Percentiles rank a stretch among this genome's conserved stretches.
phyloP scores from a whole-genome alignment of 2,888 invertebrate genomes.

The Netelia inedita region DNA sequence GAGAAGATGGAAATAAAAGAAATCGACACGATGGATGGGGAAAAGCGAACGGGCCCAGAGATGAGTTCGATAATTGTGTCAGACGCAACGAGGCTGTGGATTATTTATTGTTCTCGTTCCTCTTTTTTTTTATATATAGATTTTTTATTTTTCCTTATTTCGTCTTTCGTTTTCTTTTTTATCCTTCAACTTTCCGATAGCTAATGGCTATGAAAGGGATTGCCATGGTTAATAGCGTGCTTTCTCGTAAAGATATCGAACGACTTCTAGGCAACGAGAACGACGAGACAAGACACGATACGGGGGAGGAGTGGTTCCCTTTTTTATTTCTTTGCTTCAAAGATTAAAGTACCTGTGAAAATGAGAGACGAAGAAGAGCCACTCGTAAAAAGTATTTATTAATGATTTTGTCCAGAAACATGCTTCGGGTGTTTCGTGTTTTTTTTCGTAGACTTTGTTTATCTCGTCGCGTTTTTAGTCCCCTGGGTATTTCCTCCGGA shows the following conservation, averaged over 20 bases:
- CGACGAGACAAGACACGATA: background rate
- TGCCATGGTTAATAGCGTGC: conserved; percentile 5
- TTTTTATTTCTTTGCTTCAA: too few relatives aligned
- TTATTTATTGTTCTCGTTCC: conserved; percentile 35
- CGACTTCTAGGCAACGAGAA: background rate
- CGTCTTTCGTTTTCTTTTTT: conserved; percentile 14
- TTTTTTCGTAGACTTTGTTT: too few relatives aligned
- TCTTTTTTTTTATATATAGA: conserved; percentile 1
- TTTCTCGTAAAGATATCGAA: background rate
- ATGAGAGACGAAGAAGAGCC: too few relatives aligned
- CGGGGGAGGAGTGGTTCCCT: background rate
- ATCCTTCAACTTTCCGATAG: conserved; percentile 19
- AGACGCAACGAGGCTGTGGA: conserved; percentile 44
- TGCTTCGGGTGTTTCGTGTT: too few relatives aligned
- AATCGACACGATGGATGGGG: conserved; percentile 46
- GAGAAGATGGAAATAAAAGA: conserved; percentile 13
- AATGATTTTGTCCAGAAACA: too few relatives aligned
- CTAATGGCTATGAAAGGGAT: conserved; percentile 29
- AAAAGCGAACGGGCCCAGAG: conserved; percentile 42
- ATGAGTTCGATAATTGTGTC: conserved; percentile 52
- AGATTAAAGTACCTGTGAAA: too few relatives aligned
- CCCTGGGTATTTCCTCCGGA: background rate
- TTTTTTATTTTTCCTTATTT: background rate
- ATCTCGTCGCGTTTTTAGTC: too few relatives aligned
- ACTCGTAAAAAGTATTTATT: too few relatives aligned